Evolutionary conservation across 1,140 invertebrate genomes (phyloP), one percentile per base, ranked within the genome.

Genomic region (Chymomyza costata): DNA sequence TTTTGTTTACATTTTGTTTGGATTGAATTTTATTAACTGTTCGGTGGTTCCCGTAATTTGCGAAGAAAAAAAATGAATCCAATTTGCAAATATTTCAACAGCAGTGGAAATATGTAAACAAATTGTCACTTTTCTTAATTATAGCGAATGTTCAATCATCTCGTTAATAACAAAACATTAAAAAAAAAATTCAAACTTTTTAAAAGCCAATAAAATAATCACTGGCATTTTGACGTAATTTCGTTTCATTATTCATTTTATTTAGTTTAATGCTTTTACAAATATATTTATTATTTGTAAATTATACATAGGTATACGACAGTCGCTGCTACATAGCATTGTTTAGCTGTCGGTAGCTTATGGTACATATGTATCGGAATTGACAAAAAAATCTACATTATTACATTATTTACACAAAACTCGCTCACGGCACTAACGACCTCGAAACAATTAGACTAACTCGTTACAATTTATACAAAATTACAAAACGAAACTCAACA

Each of bases 401-500:
- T 25, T 81, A 80, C 73, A 80, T 58, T 80, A 80, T 80, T 65
- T 80, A 80, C 73, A 78, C 62, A 53, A 60, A 28, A 47, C 57
- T 57, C 62, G 18, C 32, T 14, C 14, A 10, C n/a, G n/a, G n/a
- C n/a, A n/a, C n/a, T n/a, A 34, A 16, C 32, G n/a, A 31, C 43
- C 13, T 34, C n/a, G 8, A 34, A n/a, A 3, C 13, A 38, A 38
- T 38, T 38, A 38, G 15, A 13, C 35, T 38, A 38, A 41, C 37
- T 52, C 47, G 39, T 71, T 66, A 76, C 54, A 78, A 62, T 76
- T 69, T 57, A 73, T 53, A 67, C 46, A 69, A 66, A 65, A 40
- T 58, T 57, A 59, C 55, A 73, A 73, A 81, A 80, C 64, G 60
- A 73, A 80, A 80, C 64, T 73, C 74, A 74, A 80, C 64, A 80